Evolutionary conservation across 2,113 vertebrate genomes (phyloP).

Genomic region (Poeciliopsis occidentalis): DNA sequence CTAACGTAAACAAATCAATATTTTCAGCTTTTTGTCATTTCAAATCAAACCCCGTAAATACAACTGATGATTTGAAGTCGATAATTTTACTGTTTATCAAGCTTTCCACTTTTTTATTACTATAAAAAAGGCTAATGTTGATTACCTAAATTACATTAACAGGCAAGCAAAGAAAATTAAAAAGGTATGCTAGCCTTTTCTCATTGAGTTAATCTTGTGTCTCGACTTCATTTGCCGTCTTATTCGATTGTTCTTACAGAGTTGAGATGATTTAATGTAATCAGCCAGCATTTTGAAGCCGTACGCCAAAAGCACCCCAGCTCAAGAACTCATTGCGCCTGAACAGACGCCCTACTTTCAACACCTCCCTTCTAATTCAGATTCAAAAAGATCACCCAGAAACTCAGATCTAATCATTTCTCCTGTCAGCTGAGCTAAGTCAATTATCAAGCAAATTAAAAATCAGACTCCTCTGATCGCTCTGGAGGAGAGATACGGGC

Average conservation of each 20-base stretch:
- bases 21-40: neutral
- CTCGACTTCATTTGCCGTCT: neutral
- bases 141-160: neutral
- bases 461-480: conserved; percentile 70
- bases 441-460: conserved; percentile 82
- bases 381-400: conserved; percentile 57
- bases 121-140: neutral
- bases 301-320: conserved; percentile 39
- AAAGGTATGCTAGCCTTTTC: conserved; percentile 22
- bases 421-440: conserved; percentile 76
- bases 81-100: neutral
- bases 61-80: too few species aligned
- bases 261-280: conserved; percentile 24
- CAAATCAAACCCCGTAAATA: neutral
- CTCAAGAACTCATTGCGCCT: conserved; percentile 37
- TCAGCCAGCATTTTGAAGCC: conserved; percentile 24
- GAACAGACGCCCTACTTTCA: conserved; percentile 53
- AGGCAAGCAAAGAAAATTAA: neutral
- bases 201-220: neutral
- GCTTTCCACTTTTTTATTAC: neutral
- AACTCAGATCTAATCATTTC: conserved; percentile 77
- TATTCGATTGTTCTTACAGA: conserved; percentile 38
- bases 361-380: conserved; percentile 46
- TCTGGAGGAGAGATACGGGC: conserved; percentile 62
- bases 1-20: neutral